These are phyloP conservation scores for Apodemia zela DNA, from an alignment of 2,888 invertebrate species.

Conservation along the genomic window DNA sequence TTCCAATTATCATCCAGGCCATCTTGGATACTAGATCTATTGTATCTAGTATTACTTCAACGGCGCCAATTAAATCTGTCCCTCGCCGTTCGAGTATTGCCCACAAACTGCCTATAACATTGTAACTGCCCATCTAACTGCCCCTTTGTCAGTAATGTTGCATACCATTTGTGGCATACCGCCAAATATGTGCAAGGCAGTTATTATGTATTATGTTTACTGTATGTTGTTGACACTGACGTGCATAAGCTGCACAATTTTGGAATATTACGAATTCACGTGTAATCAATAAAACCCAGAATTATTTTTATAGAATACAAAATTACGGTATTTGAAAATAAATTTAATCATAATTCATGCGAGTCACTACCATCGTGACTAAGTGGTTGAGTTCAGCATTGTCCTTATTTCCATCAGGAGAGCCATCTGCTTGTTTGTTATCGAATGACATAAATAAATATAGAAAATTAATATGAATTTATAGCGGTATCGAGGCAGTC, in stretches of 20 bases:
- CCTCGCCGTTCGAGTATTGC: background rate
- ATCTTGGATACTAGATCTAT: background rate
- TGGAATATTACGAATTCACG: too few species aligned
- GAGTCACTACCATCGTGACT: too few species aligned
- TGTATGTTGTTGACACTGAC: background rate
- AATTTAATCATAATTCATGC: too few species aligned
- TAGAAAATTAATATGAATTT: background rate
- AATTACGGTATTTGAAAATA: too few species aligned
- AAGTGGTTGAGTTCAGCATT: too few species aligned
- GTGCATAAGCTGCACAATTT: too few species aligned
- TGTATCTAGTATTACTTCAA: background rate
- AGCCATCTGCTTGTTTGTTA: too few species aligned
- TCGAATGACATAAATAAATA: too few species aligned
- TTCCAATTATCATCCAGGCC: background rate
- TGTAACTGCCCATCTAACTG: slow-evolving; percentile 1
- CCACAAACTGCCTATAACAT: slow-evolving; percentile 10
- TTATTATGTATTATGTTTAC: background rate
- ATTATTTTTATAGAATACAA: too few species aligned
- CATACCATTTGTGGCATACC: background rate
- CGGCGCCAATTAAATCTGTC: background rate
- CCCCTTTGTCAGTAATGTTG: background rate
- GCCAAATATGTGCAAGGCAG: slow-evolving; percentile 1
- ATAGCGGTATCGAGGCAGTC: background rate
- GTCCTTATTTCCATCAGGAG: too few species aligned
- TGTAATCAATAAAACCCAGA: too few species aligned